Evolutionary conservation across 2,888 invertebrate genomes (phyloP).

Genomic region (Leistus spinibarbis): DNA sequence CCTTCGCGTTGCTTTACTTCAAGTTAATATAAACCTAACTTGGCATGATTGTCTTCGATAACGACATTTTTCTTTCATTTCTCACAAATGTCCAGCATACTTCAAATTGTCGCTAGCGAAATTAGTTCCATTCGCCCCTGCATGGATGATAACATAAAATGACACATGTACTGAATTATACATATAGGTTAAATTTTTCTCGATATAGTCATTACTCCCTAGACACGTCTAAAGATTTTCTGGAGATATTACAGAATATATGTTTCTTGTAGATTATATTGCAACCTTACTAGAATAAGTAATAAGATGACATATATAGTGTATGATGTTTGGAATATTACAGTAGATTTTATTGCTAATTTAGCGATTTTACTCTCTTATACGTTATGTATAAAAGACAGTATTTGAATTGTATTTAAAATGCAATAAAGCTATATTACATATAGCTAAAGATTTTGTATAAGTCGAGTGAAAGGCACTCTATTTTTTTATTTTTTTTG

Average conservation of each 20-base stretch:
- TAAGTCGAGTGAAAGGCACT: too few relatives aligned
- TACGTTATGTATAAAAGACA: too few relatives aligned
- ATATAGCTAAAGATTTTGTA: too few relatives aligned
- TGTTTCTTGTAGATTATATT: too few relatives aligned
- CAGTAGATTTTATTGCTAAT: too few relatives aligned
- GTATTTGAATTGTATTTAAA: too few relatives aligned
- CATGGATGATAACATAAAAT: background rate
- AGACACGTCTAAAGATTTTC: background rate
- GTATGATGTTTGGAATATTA: too few relatives aligned
- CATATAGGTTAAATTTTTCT: background rate
- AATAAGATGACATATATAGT: too few relatives aligned
- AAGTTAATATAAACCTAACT: background rate
- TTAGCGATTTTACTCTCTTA: too few relatives aligned
- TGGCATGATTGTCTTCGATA: background rate
- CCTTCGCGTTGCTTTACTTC: background rate
- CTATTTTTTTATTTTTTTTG: slow-evolving; percentile 6
- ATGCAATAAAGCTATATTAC: too few relatives aligned
- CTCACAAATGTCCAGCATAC: background rate
- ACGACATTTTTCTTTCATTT: background rate
- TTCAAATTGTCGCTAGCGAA: background rate
- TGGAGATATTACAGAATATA: background rate
- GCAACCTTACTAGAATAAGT: too few relatives aligned
- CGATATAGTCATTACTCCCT: background rate
- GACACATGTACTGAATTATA: background rate
- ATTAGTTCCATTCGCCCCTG: background rate